phyloP scores from a whole-genome alignment of 1,140 invertebrate species.

The Diabrotica undecimpunctata region DNA sequence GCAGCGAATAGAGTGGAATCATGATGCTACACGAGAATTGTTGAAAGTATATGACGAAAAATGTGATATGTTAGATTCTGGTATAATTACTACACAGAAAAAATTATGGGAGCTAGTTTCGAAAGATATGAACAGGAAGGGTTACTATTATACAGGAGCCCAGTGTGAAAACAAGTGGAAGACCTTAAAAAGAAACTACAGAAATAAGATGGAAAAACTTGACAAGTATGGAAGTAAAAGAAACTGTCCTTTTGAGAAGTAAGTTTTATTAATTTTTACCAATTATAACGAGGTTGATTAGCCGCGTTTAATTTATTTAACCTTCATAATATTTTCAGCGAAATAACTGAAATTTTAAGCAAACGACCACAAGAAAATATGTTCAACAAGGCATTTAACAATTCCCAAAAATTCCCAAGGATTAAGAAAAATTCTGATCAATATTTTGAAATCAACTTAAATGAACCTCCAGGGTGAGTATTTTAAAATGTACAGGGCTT shows the following conservation, averaged over 20 bases:
- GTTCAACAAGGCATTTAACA: neutral
- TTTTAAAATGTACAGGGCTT: no score
- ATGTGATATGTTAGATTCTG: constrained; percentile 17
- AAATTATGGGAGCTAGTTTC: constrained; percentile 16
- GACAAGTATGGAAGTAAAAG: constrained; percentile 4
- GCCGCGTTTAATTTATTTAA: neutral
- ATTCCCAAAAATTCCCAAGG: neutral
- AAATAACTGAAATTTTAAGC: constrained; percentile 15
- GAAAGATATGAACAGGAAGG: constrained; percentile 12
- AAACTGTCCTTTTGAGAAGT: constrained; percentile 17
- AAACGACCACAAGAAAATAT: constrained; percentile 16
- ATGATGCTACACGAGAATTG: constrained; percentile 15
- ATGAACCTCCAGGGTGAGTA: constrained; percentile 12
- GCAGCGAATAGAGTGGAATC: constrained; percentile 14
- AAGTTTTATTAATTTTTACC: neutral
- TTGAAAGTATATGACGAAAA: constrained; percentile 18
- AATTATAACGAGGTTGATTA: no score
- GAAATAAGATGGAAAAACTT: constrained; percentile 6
- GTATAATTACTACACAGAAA: constrained; percentile 17
- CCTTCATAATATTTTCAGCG: constrained; percentile 3
- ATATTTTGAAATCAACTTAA: constrained; percentile 8
- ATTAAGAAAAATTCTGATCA: neutral
- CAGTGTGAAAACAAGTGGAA: constrained; percentile 21
- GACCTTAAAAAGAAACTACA: constrained; percentile 8
- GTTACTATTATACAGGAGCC: constrained; percentile 8